Conservation (phyloP, 30 jellyfish, hydroid and myxozoan genomes). For the Morbakka virulenta region DNA sequence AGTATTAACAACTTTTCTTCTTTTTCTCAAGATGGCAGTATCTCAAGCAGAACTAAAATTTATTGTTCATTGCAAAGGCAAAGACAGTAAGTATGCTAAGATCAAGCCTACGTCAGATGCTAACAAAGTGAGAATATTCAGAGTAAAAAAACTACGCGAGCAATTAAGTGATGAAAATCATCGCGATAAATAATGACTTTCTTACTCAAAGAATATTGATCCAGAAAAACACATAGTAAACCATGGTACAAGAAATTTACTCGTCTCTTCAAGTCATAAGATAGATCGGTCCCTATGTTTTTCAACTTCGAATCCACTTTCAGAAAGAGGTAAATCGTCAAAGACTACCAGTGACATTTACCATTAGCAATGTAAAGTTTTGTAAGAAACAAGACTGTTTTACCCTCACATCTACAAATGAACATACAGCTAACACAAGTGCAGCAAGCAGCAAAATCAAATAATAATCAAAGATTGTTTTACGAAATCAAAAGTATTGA, state of each 20-base stretch:
- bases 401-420: too few species aligned
- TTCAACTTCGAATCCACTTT: too few species aligned
- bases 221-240: background rate
- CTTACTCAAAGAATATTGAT: slow-evolving; percentile 23
- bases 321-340: too few species aligned
- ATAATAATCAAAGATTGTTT: background rate
- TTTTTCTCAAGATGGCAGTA: too few species aligned
- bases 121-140: background rate
- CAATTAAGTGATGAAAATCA: slow-evolving; percentile 13
- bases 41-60: background rate
- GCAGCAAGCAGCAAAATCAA: background rate
- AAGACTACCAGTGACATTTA: too few species aligned
- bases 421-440: too few species aligned
- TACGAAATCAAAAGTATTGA: background rate
- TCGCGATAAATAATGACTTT: slow-evolving; percentile 23
- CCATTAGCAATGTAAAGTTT: too few species aligned
- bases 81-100: background rate
- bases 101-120: slow-evolving; percentile 5
- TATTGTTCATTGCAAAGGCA: slow-evolving; percentile 1
- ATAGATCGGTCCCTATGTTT: background rate
- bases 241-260: slow-evolving; percentile 50
- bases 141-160: slow-evolving; percentile 14
- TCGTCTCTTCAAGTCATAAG: background rate
- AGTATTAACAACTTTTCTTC: too few species aligned
- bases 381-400: too few species aligned